These are phyloP conservation scores for Prionace glauca DNA, from an alignment of 2,797 vertebrate genomes.

Conservation along the genomic window DNA sequence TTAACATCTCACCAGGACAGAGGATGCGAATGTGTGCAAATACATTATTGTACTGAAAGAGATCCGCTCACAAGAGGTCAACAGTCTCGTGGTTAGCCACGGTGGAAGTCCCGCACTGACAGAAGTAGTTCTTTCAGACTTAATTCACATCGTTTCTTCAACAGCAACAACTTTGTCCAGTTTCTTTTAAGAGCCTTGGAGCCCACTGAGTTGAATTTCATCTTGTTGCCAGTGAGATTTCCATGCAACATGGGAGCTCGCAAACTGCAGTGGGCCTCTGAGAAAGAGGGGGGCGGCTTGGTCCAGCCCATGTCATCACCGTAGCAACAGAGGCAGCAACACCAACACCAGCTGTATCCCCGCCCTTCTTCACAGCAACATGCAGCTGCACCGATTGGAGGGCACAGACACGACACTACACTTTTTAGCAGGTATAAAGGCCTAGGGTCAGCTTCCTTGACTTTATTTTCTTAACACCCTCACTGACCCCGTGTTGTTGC, in stretches of 20 bases:
- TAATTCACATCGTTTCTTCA: not conserved
- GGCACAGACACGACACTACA: not conserved
- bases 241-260: not conserved
- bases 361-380: not conserved
- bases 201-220: not conserved
- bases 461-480: not conserved
- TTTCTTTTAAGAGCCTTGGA: not conserved
- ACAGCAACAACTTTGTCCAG: not conserved
- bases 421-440: not conserved
- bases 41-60: not conserved
- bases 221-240: not conserved
- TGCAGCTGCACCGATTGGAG: no score
- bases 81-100: not conserved
- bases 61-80: not conserved
- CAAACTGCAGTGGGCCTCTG: not conserved
- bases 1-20: not conserved
- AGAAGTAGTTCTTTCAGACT: not conserved
- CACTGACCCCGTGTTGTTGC: not conserved
- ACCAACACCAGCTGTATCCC: not conserved
- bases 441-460: not conserved
- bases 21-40: not conserved
- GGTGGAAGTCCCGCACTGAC: not conserved
- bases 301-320: not conserved
- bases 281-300: not conserved
- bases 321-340: not conserved